These are phyloP conservation scores for Latrodectus geometricus DNA, from an alignment of 1,140 invertebrate species.

Conservation along the genomic window DNA sequence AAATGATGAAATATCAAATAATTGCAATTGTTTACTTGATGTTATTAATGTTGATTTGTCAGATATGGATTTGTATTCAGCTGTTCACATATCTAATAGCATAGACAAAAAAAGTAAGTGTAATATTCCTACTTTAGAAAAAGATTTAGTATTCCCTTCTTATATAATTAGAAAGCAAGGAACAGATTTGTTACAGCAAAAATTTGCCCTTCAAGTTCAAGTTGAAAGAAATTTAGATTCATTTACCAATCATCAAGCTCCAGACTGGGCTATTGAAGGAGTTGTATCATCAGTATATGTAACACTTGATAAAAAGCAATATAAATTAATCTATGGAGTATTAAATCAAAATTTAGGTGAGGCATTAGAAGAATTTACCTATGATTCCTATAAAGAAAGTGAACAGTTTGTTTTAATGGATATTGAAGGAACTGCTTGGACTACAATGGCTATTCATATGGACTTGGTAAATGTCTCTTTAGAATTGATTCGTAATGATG, in stretches of 20 bases:
- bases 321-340: conserved; percentile 88
- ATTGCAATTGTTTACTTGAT: conserved; percentile 75
- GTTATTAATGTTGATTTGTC: conserved; percentile 81
- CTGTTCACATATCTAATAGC: conserved; percentile 64
- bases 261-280: conserved; percentile 88
- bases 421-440: conserved; percentile 73
- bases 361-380: conserved; percentile 77
- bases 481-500: conserved; percentile 73
- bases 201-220: conserved; percentile 82
- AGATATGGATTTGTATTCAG: conserved; percentile 86
- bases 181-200: conserved; percentile 78
- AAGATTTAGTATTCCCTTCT: conserved; percentile 46
- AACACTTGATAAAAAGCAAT: conserved; percentile 86
- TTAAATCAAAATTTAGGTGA: conserved; percentile 94
- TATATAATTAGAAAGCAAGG: conserved; percentile 50
- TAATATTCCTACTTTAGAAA: not conserved
- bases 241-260: conserved; percentile 78
- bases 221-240: conserved; percentile 86
- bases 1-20: not conserved
- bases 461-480: conserved; percentile 90
- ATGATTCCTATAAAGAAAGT: conserved; percentile 33
- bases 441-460: conserved; percentile 81
- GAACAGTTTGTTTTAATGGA: conserved; percentile 65
- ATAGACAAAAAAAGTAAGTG: not conserved
- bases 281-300: conserved; percentile 86